Base-by-base conservation (phyloP, 2,888 invertebrate species). In the Cetonia aurata region DNA sequence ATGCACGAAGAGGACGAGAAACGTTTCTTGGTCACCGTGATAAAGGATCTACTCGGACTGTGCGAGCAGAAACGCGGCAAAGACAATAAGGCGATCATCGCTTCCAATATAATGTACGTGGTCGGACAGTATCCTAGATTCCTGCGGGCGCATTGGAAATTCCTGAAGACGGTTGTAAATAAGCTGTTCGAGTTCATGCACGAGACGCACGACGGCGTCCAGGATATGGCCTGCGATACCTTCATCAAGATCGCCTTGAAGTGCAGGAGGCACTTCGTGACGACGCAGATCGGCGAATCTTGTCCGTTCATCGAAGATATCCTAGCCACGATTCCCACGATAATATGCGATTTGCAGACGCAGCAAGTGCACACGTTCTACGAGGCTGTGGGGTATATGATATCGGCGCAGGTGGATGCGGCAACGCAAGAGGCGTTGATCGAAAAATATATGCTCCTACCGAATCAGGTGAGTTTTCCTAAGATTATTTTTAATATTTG, bases 121-220 rank as follows among this genome's bases (percentile, higher is more conserved):
- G 99, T 99, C 67, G 99, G 99, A 2, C 99, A 99, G 85, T 99
- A 99, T 86, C 99, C 99, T 53, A 87, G 99, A 71, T 99, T 99
- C 86, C 88, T 99, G 73, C 89, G 98, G 78, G 98, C 98, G n/a
- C 99, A 99, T 85, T 99, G 99, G 99, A 96, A 98, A 84, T 99
- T 99, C 86, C 89, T 99, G 74, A 99, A 99, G 88, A 99, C 99
- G 62, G 99, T 99, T 81, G 98, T 99, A 72, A 99, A 99, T 87
- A 99, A 99, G 87, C 89, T 99, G 70, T 99, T 99, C 87, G 99
- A 99, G 87, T 99, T 99, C 85, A 99, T 99, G 99, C 99, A 99
- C 84, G 99, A 99, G 88, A 98, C 98, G 68, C 99, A 99, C 84
- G 99, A 99, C 84, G 99, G 99, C 80, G 99, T 99, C 33, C 99